Base-by-base conservation (phyloP, 2,888 invertebrate genomes). In the Stenoptilia bipunctidactyla region DNA sequence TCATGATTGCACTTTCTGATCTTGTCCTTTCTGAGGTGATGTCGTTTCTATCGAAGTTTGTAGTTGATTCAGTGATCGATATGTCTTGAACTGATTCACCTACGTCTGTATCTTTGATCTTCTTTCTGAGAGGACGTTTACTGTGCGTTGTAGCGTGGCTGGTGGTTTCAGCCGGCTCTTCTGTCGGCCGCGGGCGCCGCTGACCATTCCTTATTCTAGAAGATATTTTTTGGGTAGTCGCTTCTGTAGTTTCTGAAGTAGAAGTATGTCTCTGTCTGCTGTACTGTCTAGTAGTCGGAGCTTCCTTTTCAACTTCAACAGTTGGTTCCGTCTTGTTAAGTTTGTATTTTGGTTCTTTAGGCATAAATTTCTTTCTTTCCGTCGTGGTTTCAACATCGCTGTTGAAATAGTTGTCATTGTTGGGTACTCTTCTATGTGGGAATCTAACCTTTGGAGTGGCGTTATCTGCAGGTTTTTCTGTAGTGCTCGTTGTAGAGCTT, bases 1-100 rank as follows among this genome's bases (percentile, higher is more conserved):
- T 86, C 86, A 86, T 86, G 12, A 86, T 86, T 12, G 85, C 84
- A 42, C 85, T 85, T 47, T 86, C 85, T 9, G 84, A 83, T 42
- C 74, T 56, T 13, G 76, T 71, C 47, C 72, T 70, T 50, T 85
- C 85, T n/a, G 83, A 82, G 1, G 77, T 77, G 10, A 66, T 63
- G 40, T 76, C 79, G 37, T 62, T 69, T 42, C 50, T 64, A 13
- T 79, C 74, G 34, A 65, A 56, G 34, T 47, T 49, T 0, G 51
- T 43, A 20, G 66, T 66, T 0, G 67, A 68, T 30, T 79, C 80
- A 5, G 74, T 73, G 0, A 80, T 72, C 9, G 67, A 53, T 34
- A 76, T 47, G 39, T 79, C 79, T 49, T 77, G 76, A 2, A 77
- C 72, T 0, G 80, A 73, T 54, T 82, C 82, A 2, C 71, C 73